Base-by-base conservation (phyloP, 2,888 invertebrate species). In the Scrobipalpa atriplicella region DNA sequence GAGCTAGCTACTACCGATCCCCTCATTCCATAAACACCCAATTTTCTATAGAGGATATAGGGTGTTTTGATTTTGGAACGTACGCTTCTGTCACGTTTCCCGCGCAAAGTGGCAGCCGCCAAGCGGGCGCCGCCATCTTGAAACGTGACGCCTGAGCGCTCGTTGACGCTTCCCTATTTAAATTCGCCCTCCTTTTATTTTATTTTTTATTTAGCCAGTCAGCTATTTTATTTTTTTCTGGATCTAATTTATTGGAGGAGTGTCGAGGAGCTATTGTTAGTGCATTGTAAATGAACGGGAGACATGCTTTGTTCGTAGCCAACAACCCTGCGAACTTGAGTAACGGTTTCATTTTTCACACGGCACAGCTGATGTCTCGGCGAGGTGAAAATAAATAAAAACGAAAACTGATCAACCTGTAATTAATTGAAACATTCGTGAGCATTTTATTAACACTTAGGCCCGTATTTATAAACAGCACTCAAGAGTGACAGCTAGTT, bases 41-140 rank as follows among this genome's bases (percentile, higher is more conserved):
- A 47, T 62, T 62, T 62, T 47, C n/a, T 56, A 47, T 62, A 39
- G 62, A 21, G 29, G 21, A 10, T 62, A 62, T 36, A 62, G 62
- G 29, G 29, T 62, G 52, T 82, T 82, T 81, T 75, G 80, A 76
- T 80, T 80, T 76, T 13, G 72, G 74, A 78, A 75, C 75, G 73
- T 73, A 72, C 78, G 77, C 80, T 80, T 71, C 78, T 82, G 85
- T 86, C 89, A 86, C 87, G 84, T 87, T 84, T 86, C 82, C 81
- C 84, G 80, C 81, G 78, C 76, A 85, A 87, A 89, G 86, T 84
- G 84, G 80, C 79, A 78, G 81, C 79, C 76, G 77, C 72, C 75
- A 70, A 71, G 73, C 77, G 72, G 75, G 74, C 78, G 88, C 90
- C 89, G 88, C 90, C 89, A 90, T 91, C 89, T 91, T 89, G 86